A percentile compares a stretch with the other conserved stretches of the same genome.
These are phyloP conservation scores for Colius striatus DNA, from an alignment of 2,113 vertebrate species.

Conservation along the genomic window DNA sequence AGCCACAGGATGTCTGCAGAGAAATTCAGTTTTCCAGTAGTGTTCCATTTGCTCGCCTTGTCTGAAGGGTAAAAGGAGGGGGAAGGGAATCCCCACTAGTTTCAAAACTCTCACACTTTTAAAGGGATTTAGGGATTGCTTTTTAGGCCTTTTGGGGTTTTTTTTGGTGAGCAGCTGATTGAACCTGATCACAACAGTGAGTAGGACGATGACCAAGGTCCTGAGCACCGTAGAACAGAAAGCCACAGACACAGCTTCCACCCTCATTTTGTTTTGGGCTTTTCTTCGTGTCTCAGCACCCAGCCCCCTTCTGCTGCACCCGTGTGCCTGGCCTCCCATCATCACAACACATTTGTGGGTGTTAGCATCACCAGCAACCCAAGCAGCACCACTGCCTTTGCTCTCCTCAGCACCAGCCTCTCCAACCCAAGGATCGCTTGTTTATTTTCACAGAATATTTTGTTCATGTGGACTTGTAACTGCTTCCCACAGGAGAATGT, in stretches of 20 bases:
- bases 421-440: neutral
- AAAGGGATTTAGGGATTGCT: neutral
- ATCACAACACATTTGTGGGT: neutral
- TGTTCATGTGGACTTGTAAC: neutral
- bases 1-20: neutral
- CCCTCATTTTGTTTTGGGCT: neutral
- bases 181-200: neutral
- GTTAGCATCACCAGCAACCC: neutral
- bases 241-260: neutral
- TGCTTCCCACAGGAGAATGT: constrained; percentile 38
- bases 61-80: neutral
- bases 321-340: neutral
- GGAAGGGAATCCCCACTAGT: neutral
- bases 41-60: neutral
- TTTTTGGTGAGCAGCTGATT: neutral
- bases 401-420: neutral
- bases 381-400: neutral
- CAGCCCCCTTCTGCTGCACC: neutral
- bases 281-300: neutral
- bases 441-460: constrained; percentile 23
- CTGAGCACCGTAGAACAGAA: neutral
- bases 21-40: neutral
- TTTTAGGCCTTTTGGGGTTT: neutral
- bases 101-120: neutral
- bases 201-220: neutral